Evolutionary conservation across 92 coral and sea anemone genomes (phyloP), one percentile per base, ranked within the genome.

Genomic region (Palythoa grandis): DNA sequence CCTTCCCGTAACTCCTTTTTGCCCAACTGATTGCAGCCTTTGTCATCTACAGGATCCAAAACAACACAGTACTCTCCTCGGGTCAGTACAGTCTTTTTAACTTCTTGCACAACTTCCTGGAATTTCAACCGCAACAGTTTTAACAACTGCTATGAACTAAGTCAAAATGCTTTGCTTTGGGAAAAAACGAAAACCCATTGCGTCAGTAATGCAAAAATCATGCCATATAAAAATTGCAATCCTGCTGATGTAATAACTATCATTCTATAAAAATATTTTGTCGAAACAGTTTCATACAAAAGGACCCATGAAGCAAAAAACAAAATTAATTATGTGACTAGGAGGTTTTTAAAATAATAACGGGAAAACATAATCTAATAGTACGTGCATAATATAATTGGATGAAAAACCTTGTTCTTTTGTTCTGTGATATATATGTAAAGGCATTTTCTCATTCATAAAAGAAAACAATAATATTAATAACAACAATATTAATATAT

Each of bases 11-110:
- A 83, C 83, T 93, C 95, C 72, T 89, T 92, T 76, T 93, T 84
- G 50, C 98, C 98, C 22, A 96, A 86, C 88, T 93, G 98, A 85
- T 92, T 94, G 68, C 84, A 89, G 2, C 98, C 98, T 52, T 96
- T 89, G 84, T 91, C 88, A 78, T 95, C 95, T 3, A 95, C 83
- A 2, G 98, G 98, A 65, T 96, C 96, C 38, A 93, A 74, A 22
- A 96, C 96, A 11, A 96, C 82, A 69, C 98, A 96, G 78, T 91
- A 95, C 58, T 96, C 94, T 72, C 91, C 88, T 52, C 92, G 90
- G 57, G 87, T 68, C 72, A 96, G 78, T 14, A 96, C 92, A n/a
- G 98, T 94, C 85, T 88, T 91, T 11, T 69, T 16, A 15, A 94
- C 91, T 82, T 90, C 94, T 60, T 91, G 71, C 10, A 92, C 91